Conservation (phyloP, 1,140 invertebrate species). For the Rhynchophorus ferrugineus region DNA sequence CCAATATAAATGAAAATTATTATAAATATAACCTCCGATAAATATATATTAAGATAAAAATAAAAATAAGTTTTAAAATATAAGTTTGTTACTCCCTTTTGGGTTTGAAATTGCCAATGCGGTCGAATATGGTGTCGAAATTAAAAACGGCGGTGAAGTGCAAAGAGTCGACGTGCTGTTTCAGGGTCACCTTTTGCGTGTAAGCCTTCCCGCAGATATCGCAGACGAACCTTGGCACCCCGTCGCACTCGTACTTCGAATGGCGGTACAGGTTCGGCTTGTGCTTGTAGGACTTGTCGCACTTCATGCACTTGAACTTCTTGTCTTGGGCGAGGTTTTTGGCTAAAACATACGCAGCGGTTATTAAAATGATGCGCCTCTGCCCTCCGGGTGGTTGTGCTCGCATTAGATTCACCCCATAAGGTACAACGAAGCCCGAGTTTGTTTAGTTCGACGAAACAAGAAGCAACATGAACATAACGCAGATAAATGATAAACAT, state of each 20-base stretch:
- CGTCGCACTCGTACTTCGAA: slow-evolving; percentile 54
- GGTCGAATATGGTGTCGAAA: slow-evolving; percentile 20
- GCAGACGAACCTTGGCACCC: slow-evolving; percentile 30
- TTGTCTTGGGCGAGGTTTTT: slow-evolving; percentile 8
- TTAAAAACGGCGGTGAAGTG: slow-evolving; percentile 25
- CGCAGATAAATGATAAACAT: too few relatives aligned
- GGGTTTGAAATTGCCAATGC: slow-evolving; percentile 1
- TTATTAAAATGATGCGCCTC: too few relatives aligned
- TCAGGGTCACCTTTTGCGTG: slow-evolving; percentile 32
- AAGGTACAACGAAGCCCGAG: too few relatives aligned
- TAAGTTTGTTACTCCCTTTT: too few relatives aligned
- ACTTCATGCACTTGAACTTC: slow-evolving; percentile 34
- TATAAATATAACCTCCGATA: too few relatives aligned
- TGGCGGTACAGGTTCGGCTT: slow-evolving; percentile 52
- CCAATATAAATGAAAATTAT: too few relatives aligned
- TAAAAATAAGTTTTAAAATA: too few relatives aligned
- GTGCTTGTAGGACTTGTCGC: slow-evolving; percentile 51
- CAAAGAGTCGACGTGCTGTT: slow-evolving; percentile 24
- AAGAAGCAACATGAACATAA: too few relatives aligned
- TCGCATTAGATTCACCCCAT: too few relatives aligned
- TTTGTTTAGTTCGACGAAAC: too few relatives aligned
- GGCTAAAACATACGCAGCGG: not conserved
- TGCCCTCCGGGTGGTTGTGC: too few relatives aligned
- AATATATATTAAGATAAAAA: too few relatives aligned
- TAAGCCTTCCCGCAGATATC: slow-evolving; percentile 38